A percentile compares a stretch with the other conserved stretches of the same genome.
Evolutionary conservation across 2,888 invertebrate species (phyloP).

Genomic region (Chalcosyrphus nemorum): DNA sequence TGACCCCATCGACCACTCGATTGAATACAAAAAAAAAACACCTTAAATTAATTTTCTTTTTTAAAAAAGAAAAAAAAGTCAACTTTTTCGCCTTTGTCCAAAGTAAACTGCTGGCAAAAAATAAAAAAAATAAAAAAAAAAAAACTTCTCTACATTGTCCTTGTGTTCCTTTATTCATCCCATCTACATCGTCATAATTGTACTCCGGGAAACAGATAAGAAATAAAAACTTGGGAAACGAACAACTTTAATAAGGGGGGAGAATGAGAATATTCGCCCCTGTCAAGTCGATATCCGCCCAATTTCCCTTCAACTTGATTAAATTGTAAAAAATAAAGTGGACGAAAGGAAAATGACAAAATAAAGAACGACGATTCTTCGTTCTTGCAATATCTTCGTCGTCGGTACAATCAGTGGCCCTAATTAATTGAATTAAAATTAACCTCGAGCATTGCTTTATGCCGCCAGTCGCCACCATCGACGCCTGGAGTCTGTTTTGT

Average conservation of each 20-base stretch:
- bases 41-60: conserved; percentile 55
- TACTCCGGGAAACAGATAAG: conserved; percentile 33
- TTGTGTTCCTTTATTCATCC: conserved; percentile 16
- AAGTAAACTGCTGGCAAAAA: conserved; percentile 32
- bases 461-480: background rate
- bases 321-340: conserved; percentile 21
- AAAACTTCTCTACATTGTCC: conserved; percentile 11
- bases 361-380: too few relatives aligned
- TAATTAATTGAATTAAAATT: conserved; percentile 68
- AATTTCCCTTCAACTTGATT: conserved; percentile 64
- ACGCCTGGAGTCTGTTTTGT: background rate
- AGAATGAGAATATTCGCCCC: conserved; percentile 17
- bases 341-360: background rate
- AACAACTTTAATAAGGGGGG: conserved; percentile 21
- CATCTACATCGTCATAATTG: conserved; percentile 60
- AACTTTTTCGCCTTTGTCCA: conserved; percentile 50
- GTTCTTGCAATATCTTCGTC: background rate
- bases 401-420: conserved; percentile 36
- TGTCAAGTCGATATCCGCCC: conserved; percentile 68
- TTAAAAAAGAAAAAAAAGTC: conserved; percentile 14
- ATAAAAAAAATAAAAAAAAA: background rate
- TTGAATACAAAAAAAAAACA: conserved; percentile 7
- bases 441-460: conserved; percentile 51
- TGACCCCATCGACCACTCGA: conserved; percentile 32
- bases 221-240: background rate